Evolutionary conservation across 2,797 vertebrate species (phyloP), one percentile per base, ranked within the genome.

Genomic region (Dryobates pubescens): DNA sequence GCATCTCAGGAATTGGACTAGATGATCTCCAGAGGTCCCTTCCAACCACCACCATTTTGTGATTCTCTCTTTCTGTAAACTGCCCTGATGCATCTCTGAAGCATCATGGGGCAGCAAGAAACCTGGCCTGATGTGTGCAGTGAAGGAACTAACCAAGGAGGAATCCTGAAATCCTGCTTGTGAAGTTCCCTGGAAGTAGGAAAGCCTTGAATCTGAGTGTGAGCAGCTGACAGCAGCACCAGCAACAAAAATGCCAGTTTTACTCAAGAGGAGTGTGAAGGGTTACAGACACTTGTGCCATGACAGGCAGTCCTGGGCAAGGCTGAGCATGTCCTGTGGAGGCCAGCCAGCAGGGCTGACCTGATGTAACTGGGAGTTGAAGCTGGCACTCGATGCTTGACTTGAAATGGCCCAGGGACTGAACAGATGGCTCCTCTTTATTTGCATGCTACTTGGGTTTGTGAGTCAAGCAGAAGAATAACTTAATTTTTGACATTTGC

Each of bases 401-500:
- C 82, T 96, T 91, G 88, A 88, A 91, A 96, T 79, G 86, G 86
- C 95, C 91, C 83, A 86, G 91, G 89, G 96, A 96, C 88, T 70
- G 94, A 95, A 95, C 96, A 96, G 94, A 96, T 96, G 96, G 96
- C 92, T 96, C 56, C 71, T 92, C 93, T 96, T 94, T 94, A 95
- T 96, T 95, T 96, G 96, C 95, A 91, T 95, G 92, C 94, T 92
- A 88, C 89, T 94, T 93, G 91, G 88, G 92, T 96, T 96, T 96
- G 94, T 92, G 92, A 95, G 88, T 88, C 80, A 78, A 96, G 92
- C 92, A 94, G 95, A 94, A 96, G 95, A 96, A 96, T 96, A 95
- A 94, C 96, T 93, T 96, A 91, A 93, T 96, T 96, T 96, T 95
- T 96, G 95, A 96, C 96, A 96, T 96, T 96, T 96, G 91, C 92